A percentile compares a stretch with the other conserved stretches of the same genome.
Conservation (phyloP, 2,113 vertebrate species). For the Oreochromis tanganicae region DNA sequence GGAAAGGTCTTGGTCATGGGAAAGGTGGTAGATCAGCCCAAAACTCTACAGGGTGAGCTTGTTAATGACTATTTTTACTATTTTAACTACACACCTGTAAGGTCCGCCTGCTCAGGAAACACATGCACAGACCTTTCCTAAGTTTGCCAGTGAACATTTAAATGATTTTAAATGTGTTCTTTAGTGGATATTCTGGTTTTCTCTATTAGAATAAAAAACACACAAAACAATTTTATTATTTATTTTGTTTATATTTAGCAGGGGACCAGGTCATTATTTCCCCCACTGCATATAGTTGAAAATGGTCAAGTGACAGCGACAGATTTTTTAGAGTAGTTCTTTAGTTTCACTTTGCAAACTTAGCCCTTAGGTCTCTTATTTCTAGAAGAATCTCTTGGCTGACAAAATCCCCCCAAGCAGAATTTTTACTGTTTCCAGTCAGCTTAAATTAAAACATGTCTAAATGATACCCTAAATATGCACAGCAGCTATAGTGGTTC, state of each 20-base stretch:
- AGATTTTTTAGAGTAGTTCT: neutral
- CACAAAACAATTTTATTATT: accelerated
- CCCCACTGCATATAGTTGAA: neutral
- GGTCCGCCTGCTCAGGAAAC: neutral
- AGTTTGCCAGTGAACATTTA: neutral
- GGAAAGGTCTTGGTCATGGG: too few species aligned
- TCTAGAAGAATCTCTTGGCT: neutral
- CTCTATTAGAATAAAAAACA: neutral
- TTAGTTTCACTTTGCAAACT: neutral
- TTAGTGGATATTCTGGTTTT: neutral
- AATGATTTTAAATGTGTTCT: neutral
- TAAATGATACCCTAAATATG: neutral
- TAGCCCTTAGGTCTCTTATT: neutral
- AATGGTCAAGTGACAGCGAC: neutral
- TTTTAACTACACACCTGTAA: neutral
- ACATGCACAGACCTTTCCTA: neutral
- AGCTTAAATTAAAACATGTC: neutral
- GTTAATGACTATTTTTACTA: neutral
- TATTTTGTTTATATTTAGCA: neutral
- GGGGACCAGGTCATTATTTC: neutral
- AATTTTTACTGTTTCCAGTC: neutral
- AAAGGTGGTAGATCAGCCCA: too few species aligned
- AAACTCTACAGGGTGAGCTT: too few species aligned
- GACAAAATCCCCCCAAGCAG: neutral
- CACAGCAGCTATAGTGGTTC: neutral